Conservation (phyloP, 2,888 invertebrate genomes). For the Calameuta idolon region DNA sequence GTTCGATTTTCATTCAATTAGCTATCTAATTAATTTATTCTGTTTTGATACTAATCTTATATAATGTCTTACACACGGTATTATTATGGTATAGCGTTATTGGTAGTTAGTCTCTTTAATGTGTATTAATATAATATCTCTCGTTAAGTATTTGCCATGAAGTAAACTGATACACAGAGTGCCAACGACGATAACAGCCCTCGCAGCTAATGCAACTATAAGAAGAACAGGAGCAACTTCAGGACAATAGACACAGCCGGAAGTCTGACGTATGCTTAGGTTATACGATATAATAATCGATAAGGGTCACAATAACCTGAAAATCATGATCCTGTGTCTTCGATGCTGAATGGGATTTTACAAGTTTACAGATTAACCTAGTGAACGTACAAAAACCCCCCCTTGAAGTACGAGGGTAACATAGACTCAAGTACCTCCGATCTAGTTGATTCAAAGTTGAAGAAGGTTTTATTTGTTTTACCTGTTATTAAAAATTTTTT, state of each 20-base stretch:
- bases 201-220: neutral
- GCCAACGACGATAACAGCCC: neutral
- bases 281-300: conserved; percentile 10
- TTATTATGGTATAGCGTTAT: too few relatives aligned
- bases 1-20: too few relatives aligned
- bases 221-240: neutral
- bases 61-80: too few relatives aligned
- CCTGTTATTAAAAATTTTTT: too few relatives aligned
- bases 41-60: neutral
- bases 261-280: conserved; percentile 7
- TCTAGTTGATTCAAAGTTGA: too few relatives aligned
- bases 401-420: neutral
- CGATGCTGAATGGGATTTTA: neutral
- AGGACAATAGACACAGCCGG: conserved; percentile 1
- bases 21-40: neutral
- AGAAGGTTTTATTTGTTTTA: too few relatives aligned
- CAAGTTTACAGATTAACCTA: neutral
- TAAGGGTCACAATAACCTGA: conserved; percentile 17
- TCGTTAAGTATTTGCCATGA: neutral
- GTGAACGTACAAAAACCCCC: neutral
- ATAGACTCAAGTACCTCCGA: neutral
- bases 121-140: neutral
- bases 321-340: conserved; percentile 14
- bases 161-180: neutral
- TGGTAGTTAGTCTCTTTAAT: neutral